These are phyloP conservation scores for Sebastes minor DNA, from an alignment of 2,797 vertebrate genomes.

Conservation along the genomic window DNA sequence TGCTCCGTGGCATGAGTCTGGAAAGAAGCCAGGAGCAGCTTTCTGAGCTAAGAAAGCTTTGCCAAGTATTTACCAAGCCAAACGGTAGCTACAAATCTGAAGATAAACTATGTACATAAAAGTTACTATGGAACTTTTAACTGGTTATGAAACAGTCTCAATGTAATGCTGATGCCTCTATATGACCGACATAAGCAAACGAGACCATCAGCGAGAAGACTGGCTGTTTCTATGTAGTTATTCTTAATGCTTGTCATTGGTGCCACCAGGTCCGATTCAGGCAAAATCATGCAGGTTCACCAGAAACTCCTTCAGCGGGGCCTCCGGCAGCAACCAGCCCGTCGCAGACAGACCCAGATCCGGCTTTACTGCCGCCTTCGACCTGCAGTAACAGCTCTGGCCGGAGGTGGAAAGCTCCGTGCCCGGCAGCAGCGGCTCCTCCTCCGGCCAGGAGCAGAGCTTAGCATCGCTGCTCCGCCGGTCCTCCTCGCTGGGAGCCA, in stretches of 20 bases:
- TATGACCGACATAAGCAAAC: not conserved
- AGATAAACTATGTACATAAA: conserved; percentile 27
- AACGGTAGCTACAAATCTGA: conserved; percentile 37
- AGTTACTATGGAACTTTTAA: not conserved
- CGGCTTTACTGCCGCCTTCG: not conserved
- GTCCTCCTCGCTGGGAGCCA: no score
- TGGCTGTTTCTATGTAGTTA: not conserved
- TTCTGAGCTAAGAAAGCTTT: conserved; percentile 57
- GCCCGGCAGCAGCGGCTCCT: not conserved
- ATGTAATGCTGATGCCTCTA: not conserved
- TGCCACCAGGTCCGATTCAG: not conserved
- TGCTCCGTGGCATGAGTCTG: conserved; percentile 48
- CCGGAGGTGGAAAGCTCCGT: not conserved
- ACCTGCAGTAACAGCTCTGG: not conserved
- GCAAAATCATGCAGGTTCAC: not conserved
- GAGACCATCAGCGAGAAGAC: not conserved
- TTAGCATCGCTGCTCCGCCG: no score
- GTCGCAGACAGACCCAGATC: not conserved
- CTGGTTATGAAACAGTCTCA: not conserved
- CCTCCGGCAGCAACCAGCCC: not conserved
- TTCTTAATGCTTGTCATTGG: not conserved
- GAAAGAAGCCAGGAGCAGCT: conserved; percentile 61
- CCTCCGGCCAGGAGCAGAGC: not conserved
- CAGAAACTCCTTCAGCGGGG: not conserved
- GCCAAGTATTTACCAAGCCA: conserved; percentile 45